These are phyloP conservation scores for Chiridota heheva DNA, from an alignment of 35 echinoderm and acorn worm genomes.

Conservation along the genomic window DNA sequence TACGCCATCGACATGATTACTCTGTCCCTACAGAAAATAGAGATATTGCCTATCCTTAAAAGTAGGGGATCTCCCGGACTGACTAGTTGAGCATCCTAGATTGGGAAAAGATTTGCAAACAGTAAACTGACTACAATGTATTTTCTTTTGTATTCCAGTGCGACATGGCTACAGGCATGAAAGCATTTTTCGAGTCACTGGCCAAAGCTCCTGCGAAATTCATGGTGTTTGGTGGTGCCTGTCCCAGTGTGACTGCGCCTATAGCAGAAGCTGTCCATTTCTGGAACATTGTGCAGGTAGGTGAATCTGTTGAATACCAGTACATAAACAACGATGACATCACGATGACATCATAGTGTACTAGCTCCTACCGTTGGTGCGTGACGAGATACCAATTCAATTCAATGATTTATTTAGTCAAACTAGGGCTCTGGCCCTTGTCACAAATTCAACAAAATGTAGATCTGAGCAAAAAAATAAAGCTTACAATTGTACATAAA, in stretches of 20 bases:
- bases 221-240: slow-evolving; percentile 96
- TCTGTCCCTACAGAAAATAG: too few species aligned
- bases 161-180: slow-evolving; percentile 85
- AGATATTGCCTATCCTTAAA: too few species aligned
- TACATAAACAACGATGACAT: not conserved
- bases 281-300: slow-evolving; percentile 96
- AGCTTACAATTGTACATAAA: too few species aligned
- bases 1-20: too few species aligned
- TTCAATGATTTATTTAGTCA: too few species aligned
- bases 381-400: not conserved
- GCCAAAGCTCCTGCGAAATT: slow-evolving; percentile 77
- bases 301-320: not conserved
- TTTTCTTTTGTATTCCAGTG: slow-evolving; percentile 57
- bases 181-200: slow-evolving; percentile 96
- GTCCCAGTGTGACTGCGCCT: slow-evolving; percentile 84
- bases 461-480: too few species aligned
- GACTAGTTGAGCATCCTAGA: too few species aligned
- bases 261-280: slow-evolving; percentile 75
- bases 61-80: too few species aligned
- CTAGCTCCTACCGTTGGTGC: not conserved
- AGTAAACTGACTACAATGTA: too few species aligned
- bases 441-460: too few species aligned
- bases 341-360: not conserved
- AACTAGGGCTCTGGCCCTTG: too few species aligned
- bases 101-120: too few species aligned